Percentiles rank a stretch among this genome's conserved stretches.
Conservation (phyloP, 2,888 invertebrate genomes). For the Polydrusus tereticollis region DNA sequence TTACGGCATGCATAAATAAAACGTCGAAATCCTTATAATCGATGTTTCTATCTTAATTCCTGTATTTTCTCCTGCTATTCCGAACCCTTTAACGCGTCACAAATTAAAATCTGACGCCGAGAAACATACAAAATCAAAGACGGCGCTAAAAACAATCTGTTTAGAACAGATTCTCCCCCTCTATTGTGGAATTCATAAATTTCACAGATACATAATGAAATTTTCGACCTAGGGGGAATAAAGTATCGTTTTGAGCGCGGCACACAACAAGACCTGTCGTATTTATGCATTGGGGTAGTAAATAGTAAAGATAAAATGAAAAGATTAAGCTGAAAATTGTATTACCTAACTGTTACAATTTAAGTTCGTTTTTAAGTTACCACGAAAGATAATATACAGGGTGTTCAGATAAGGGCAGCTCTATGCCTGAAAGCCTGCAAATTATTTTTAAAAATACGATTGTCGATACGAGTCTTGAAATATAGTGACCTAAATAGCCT, state of each 20-base stretch:
- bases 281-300: conserved; percentile 17
- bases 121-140: conserved; percentile 9
- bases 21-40: no score
- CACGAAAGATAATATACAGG: no score
- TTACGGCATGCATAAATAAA: no score
- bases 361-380: background rate
- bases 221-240: conserved; percentile 19
- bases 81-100: background rate
- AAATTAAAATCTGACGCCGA: conserved; percentile 2
- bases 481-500: no score
- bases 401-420: no score
- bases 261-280: conserved; percentile 7
- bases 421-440: no score
- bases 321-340: conserved; percentile 5
- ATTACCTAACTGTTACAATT: background rate
- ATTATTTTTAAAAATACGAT: no score
- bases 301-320: conserved; percentile 8
- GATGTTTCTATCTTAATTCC: no score
- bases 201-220: conserved; percentile 25
- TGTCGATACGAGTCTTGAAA: no score
- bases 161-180: conserved; percentile 15
- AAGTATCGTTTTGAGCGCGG: conserved; percentile 17
- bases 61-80: background rate
- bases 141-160: conserved; percentile 9
- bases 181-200: conserved; percentile 15